A percentile compares a stretch with the other conserved stretches of the same genome.
Conservation (phyloP, 2,888 invertebrate species). For the Baccha elongata region DNA sequence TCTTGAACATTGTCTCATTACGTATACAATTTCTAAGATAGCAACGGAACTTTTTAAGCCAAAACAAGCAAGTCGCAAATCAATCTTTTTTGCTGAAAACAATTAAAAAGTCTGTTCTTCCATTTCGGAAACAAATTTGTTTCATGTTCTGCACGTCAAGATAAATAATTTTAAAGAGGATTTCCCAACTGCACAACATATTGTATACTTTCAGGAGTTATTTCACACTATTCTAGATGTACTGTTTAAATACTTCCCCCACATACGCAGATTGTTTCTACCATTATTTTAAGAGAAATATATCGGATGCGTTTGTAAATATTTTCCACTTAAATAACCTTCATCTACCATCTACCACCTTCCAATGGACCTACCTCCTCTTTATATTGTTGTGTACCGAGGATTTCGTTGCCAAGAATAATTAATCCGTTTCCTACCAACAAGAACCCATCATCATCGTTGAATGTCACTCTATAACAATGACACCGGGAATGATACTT, state of each 20-base stretch:
- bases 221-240: conserved; percentile 12
- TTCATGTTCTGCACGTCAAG: conserved; percentile 8
- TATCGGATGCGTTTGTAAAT: conserved; percentile 63
- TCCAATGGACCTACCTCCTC: neutral
- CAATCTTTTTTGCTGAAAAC: neutral
- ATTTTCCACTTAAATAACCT: conserved; percentile 61
- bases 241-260: neutral
- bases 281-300: conserved; percentile 41
- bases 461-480: conserved; percentile 57
- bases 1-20: no score
- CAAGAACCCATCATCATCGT: conserved; percentile 43
- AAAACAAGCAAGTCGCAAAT: no score
- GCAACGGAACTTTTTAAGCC: no score
- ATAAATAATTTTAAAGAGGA: conserved; percentile 52
- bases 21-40: no score
- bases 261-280: conserved; percentile 20
- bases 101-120: neutral
- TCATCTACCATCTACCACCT: neutral
- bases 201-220: neutral
- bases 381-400: conserved; percentile 8
- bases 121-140: neutral
- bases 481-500: conserved; percentile 54
- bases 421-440: conserved; percentile 52
- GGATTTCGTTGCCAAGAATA: conserved; percentile 31
- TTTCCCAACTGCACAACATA: conserved; percentile 35